Base-by-base conservation (phyloP, 37 sponge, comb jelly and placozoan genomes). In the Cladorhizidae sp. region DNA sequence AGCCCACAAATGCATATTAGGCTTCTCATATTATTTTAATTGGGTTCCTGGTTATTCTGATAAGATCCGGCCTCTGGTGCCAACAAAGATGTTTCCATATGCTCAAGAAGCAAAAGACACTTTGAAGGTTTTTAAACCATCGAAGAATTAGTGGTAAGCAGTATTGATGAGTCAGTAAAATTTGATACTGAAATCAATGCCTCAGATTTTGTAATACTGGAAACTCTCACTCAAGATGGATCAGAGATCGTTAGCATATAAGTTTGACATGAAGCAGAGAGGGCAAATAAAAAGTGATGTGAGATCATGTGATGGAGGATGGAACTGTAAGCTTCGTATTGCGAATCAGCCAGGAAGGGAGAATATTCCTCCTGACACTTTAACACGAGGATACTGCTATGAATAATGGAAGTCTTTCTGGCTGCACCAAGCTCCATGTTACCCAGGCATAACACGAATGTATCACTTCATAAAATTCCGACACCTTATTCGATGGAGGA, bases 361-460 rank as follows among this genome's bases (percentile, higher is more conserved):
- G 50, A 72, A 72, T 21, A 43, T 72, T 43, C 72, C 72, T 36
- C 72, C 72, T 72, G 72, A 72, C 28, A 72, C 72, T 21, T 43
- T 72, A 41, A 42, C 50, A 18, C 50, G 72, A 43, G 72, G 40
- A 18, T 72, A 36, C 72, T 45, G 72, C 42, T n/a, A 37, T 72
- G 72, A 49, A 37, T 42, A 45, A 45, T 45, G 49, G 49, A 45
- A 45, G 49, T 45, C 49, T 45, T 45, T 5, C 49, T 40, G 72
- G 9, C 5, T 72, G 14, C 72, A 72, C 36, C 29, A 42, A 9
- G 29, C 72, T 9, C 72, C 42, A 17, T 72, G 72, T 72, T 50
- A 72, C 36, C 72, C 72, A 36, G 72, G 72, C 11, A 50, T 72
- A 18, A 72, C 72, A 37, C 72, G 72, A 37, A 72, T 72, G 72